Percentiles rank a stretch among this genome's conserved stretches.
Evolutionary conservation across 2,113 vertebrate genomes (phyloP).

Genomic region (Plecotus auritus): DNA sequence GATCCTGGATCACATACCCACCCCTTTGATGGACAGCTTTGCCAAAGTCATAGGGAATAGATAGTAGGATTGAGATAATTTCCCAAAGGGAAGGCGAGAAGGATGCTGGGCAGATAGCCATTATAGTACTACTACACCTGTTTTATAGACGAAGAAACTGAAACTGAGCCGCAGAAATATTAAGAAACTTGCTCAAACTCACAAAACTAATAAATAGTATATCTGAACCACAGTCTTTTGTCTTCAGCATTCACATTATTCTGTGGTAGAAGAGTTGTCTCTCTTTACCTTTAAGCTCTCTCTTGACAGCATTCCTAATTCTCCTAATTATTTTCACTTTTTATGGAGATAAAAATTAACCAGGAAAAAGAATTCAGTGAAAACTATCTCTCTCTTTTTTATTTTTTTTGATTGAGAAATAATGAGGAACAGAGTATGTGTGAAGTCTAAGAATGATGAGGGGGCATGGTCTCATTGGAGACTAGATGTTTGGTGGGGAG

Average conservation of each 20-base stretch:
- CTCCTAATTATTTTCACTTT: slow-evolving; percentile 12
- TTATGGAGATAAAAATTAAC: slow-evolving; percentile 23
- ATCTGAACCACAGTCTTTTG: background rate
- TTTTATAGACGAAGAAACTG: background rate
- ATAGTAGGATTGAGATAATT: background rate
- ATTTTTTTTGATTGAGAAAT: background rate
- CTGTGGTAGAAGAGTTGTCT: background rate
- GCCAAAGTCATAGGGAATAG: background rate
- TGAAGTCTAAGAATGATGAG: background rate
- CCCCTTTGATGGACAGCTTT: background rate
- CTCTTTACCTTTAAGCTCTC: background rate
- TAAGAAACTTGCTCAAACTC: background rate
- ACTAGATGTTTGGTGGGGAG: background rate
- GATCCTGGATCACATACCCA: background rate
- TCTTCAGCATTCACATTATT: background rate
- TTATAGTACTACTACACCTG: background rate
- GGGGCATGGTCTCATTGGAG: background rate
- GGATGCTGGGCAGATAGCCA: background rate
- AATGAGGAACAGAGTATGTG: background rate
- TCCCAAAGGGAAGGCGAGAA: background rate
- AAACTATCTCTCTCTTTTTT: background rate
- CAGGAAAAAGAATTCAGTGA: slow-evolving; percentile 6
- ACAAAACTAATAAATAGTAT: background rate
- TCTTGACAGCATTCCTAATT: background rate
- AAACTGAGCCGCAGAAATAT: background rate